Conservation (phyloP, 2,797 vertebrate species). For the Galaxias olidus region DNA sequence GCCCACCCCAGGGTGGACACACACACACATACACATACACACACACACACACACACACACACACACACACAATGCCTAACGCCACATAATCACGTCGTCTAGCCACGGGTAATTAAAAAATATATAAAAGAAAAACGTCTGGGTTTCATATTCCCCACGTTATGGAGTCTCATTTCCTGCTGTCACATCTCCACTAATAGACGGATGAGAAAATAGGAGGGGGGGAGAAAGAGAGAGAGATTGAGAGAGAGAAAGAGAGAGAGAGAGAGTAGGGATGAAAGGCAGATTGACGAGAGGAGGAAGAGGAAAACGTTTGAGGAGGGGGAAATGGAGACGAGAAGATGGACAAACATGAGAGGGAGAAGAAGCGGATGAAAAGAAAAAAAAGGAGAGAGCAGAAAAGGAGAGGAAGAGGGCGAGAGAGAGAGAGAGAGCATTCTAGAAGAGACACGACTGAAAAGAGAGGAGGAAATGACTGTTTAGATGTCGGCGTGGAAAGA, state of each 20-base stretch:
- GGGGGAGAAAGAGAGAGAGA: slow-evolving; percentile 14
- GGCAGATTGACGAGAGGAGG: slow-evolving; percentile 35
- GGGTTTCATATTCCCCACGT: too few relatives aligned
- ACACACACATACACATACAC: too few relatives aligned
- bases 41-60: too few relatives aligned
- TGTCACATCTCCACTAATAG: too few relatives aligned
- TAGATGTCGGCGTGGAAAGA: neutral
- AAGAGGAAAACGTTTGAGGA: slow-evolving; percentile 19
- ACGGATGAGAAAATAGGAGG: too few relatives aligned
- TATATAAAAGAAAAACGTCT: too few relatives aligned
- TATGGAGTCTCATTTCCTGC: too few relatives aligned
- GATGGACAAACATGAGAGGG: slow-evolving; percentile 7
- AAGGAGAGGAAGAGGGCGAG: neutral
- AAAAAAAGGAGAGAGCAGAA: neutral
- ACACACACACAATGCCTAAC: too few relatives aligned
- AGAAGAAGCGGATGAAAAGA: slow-evolving; percentile 12
- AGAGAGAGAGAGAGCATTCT: slow-evolving; percentile 25
- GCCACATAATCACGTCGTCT: too few relatives aligned
- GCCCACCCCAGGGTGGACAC: too few relatives aligned
- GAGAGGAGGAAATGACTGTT: neutral
- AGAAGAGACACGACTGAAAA: neutral
- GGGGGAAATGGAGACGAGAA: slow-evolving; percentile 30
- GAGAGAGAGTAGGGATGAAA: slow-evolving; percentile 35
- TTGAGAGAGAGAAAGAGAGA: neutral
- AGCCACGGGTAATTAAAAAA: too few relatives aligned